phyloP scores from a whole-genome alignment of 2,888 invertebrate genomes.

The Ischnus inquisitorius region DNA sequence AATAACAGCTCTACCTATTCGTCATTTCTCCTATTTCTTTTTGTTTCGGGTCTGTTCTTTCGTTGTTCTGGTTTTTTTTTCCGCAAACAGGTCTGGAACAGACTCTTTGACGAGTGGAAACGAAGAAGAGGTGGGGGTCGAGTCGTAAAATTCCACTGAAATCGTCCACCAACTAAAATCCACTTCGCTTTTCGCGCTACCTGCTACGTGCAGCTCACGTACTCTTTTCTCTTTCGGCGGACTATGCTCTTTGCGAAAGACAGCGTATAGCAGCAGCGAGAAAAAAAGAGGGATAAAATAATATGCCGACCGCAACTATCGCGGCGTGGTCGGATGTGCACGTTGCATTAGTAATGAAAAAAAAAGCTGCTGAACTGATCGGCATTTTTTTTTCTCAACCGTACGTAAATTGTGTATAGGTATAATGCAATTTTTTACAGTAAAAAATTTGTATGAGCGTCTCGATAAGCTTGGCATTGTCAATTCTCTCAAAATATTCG shows the following conservation, averaged over 20 bases:
- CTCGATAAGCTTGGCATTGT: background rate
- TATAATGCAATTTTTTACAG: background rate
- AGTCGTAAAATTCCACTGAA: conserved; percentile 58
- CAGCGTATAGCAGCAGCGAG: conserved; percentile 7
- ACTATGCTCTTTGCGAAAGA: conserved; percentile 18
- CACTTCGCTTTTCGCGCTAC: conserved; percentile 29
- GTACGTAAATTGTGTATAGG: too few relatives aligned
- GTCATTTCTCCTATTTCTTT: conserved; percentile 37
- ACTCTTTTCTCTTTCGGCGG: conserved; percentile 18
- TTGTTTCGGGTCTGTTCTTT: too few relatives aligned
- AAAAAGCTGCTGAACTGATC: background rate
- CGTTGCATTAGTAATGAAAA: background rate
- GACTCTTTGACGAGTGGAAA: conserved; percentile 43
- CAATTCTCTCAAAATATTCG: background rate
- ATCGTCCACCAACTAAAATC: conserved; percentile 53
- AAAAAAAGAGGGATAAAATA: background rate
- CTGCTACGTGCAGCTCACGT: conserved; percentile 14
- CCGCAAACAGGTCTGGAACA: conserved; percentile 51
- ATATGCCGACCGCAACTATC: background rate
- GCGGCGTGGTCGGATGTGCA: background rate
- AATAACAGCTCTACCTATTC: conserved; percentile 39
- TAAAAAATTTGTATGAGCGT: background rate
- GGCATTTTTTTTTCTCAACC: too few relatives aligned
- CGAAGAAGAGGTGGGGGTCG: conserved; percentile 29
- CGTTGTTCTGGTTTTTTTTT: conserved; percentile 28